Evolutionary conservation across 2,888 invertebrate genomes (phyloP).

Genomic region (Eudasyphora cyanicolor): DNA sequence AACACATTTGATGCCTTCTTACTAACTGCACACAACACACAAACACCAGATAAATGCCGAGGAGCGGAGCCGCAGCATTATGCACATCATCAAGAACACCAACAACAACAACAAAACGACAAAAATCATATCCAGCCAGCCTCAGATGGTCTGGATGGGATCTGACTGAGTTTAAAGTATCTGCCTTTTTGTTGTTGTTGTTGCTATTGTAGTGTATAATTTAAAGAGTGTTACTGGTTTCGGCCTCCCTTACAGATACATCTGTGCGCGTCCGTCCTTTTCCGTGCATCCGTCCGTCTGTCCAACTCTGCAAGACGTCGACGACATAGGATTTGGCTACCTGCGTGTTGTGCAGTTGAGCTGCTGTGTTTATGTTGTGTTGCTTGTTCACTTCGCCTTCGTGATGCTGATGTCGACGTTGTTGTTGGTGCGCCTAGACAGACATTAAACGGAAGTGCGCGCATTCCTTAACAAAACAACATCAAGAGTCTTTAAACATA

Average conservation of each 20-base stretch:
- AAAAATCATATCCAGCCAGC: conserved; percentile 66
- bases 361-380: conserved; percentile 38
- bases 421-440: conserved; percentile 67
- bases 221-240: conserved; percentile 54
- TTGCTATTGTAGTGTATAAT: conserved; percentile 25
- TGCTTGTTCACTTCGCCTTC: background rate
- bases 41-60: conserved; percentile 59
- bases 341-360: conserved; percentile 52
- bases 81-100: conserved; percentile 32
- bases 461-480: conserved; percentile 74
- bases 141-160: conserved; percentile 51
- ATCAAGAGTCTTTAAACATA: conserved; percentile 56
- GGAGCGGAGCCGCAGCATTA: conserved; percentile 46
- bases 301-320: conserved; percentile 15
- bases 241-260: conserved; percentile 45
- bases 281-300: background rate
- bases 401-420: conserved; percentile 45
- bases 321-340: conserved; percentile 51
- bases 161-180: conserved; percentile 49
- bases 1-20: conserved; percentile 47
- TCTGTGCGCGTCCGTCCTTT: background rate
- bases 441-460: conserved; percentile 69
- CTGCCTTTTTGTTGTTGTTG: background rate
- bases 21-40: conserved; percentile 63
- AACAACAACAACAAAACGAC: conserved; percentile 28